Base-by-base conservation (phyloP, 2,113 vertebrate genomes). In the Dendropsophus ebraccatus region DNA sequence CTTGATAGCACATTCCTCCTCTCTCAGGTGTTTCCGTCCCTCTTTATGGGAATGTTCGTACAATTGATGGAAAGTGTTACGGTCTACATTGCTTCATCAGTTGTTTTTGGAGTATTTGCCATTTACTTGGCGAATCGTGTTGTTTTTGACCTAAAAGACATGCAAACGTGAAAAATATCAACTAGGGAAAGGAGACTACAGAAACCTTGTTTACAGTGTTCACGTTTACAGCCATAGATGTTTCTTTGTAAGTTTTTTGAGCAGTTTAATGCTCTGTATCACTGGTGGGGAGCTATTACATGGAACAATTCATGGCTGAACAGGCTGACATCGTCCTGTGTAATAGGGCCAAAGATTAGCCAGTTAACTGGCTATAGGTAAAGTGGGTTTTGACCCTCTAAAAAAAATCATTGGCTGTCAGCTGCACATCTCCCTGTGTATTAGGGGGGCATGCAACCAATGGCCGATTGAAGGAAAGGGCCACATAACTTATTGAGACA, bases 1-100 rank as follows among this genome's bases (percentile, higher is more conserved):
- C 88, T 97, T 89, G 96, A 97, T 91, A 96, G 96, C 47, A 95
- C 96, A 7, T 97, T 96, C 89, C 91, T 97, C 21, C 94, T 97
- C 60, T 97, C 96, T 16, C 96, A 97, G 91, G 95, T 97, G 17
- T 90, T 96, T 49, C 95, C 95, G 0, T 96, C 96, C 6, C 92
- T 97, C 32, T 77, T 95, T 62, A 93, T 97, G 95, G 95, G 96
- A 25, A 93, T 92, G 21, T 90, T 96, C 0, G 97, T 97, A 4
- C 94, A 97, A 91, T 89, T 96, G 85, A 95, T 93, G 1, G 92
- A 94, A 86, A 96, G 93, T 0, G 96, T 96, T 88, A 94, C 93
- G 0, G 94, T 94, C 81, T 96, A 97, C 89, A 95, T 97, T 94
- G 93, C 89, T 21, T 95, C 95, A 0, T 95, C 96, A 0, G 93